A percentile compares a stretch with the other conserved stretches of the same genome.
Evolutionary conservation across 2,797 vertebrate genomes (phyloP).

Genomic region (Podargus strigoides): DNA sequence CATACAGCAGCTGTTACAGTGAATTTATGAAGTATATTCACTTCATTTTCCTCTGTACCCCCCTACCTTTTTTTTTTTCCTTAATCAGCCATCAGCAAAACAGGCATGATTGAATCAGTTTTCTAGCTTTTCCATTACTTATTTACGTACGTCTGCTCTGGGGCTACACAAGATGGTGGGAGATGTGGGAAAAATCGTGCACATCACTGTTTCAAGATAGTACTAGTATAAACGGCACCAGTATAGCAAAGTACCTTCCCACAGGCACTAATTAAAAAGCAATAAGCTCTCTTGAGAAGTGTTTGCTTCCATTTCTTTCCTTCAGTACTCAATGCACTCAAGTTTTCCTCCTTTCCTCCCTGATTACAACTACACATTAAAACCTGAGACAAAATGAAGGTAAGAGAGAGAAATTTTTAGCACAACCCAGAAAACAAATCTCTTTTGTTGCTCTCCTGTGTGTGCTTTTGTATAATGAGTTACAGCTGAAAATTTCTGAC

Average conservation of each 20-base stretch:
- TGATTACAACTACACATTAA: conserved; percentile 17
- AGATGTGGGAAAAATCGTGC: conserved; percentile 52
- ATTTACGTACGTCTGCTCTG: conserved; percentile 62
- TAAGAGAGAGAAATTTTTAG: not conserved
- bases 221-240: conserved; percentile 13
- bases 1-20: not conserved
- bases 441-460: not conserved
- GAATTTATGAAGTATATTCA: not conserved
- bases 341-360: conserved; percentile 7
- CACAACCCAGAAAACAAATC: not conserved
- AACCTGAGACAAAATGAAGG: not conserved
- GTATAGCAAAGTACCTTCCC: conserved; percentile 53
- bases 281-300: conserved; percentile 14
- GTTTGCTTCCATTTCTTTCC: not conserved
- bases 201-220: conserved; percentile 51
- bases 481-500: not conserved
- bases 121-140: conserved; percentile 29
- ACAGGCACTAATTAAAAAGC: conserved; percentile 71
- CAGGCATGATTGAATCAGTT: conserved; percentile 16
- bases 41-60: not conserved
- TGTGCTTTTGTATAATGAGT: not conserved
- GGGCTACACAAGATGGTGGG: conserved; percentile 13
- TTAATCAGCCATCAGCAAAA: conserved; percentile 33
- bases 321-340: not conserved
- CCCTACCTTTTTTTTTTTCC: not conserved